These are phyloP conservation scores for Lateolabrax maculatus DNA, from an alignment of 2,797 vertebrate species.

Conservation along the genomic window DNA sequence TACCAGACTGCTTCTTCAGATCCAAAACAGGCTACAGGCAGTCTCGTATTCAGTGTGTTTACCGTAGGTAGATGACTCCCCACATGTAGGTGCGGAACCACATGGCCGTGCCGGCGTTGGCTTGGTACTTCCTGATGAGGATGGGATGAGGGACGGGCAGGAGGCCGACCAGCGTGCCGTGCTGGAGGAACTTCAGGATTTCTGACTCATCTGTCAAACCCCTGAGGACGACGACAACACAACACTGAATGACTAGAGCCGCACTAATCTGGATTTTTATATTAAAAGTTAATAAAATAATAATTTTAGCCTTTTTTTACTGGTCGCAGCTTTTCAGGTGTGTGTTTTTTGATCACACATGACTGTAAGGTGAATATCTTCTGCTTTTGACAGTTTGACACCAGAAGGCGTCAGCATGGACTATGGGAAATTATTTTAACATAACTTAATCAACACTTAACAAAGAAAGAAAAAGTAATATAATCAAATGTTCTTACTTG, in stretches of 20 bases:
- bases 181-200: constrained; percentile 98
- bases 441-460: too few species aligned
- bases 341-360: too few species aligned
- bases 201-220: constrained; percentile 97
- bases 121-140: constrained; percentile 98
- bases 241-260: background rate
- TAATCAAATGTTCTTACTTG: constrained; percentile 87
- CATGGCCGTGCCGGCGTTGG: constrained; percentile 94
- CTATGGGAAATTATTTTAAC: too few species aligned
- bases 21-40: too few species aligned
- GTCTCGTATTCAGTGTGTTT: constrained; percentile 32
- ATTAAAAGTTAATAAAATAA: too few species aligned
- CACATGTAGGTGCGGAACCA: constrained; percentile 99
- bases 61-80: constrained; percentile 98
- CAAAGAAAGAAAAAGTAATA: background rate
- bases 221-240: constrained; percentile 78
- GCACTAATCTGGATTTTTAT: fast-evolving
- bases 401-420: too few species aligned
- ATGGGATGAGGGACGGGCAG: constrained; percentile 98
- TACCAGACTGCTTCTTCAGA: background rate
- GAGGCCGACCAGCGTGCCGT: constrained; percentile 97
- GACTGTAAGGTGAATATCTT: background rate
- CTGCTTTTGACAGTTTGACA: too few species aligned
- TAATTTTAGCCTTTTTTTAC: too few species aligned
- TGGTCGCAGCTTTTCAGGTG: too few species aligned